Evolutionary conservation across 2,113 vertebrate genomes (phyloP), one percentile per base, ranked within the genome.

Genomic region (Natator depressus): DNA sequence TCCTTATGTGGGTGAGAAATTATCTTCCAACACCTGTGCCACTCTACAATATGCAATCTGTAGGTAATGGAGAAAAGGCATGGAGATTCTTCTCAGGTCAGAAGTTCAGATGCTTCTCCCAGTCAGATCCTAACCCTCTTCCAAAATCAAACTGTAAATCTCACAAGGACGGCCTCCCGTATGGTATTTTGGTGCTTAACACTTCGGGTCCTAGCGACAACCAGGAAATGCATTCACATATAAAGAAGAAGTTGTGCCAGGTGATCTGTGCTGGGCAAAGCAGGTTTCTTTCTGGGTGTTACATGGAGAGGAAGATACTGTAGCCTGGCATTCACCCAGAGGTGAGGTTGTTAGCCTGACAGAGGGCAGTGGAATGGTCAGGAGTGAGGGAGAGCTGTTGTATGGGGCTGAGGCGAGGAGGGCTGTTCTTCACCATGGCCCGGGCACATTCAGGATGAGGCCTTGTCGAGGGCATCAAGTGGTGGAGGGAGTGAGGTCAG

Each of bases 311-410:
- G 55, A 69, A 2, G 82, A 72, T 82, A 65, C 75, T 20, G 75
- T 5, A 20, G 84, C 17, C 54, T 89, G 80, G 84, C 88, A 54
- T 0, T 0, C 59, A 78, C 10, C 82, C 29, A 25, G 42, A 42
- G n/a, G n/a, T 75, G 69, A 75, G 22, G 19, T 38, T 19, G 10
- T 69, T 53, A 19, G 1, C 11, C 6, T 69, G 47, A 10, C 57
- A 3, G 50, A 88, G 38, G 84, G 12, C 54, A 11, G 49, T 55
- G 89, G 90, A 42, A 82, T 46, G 84, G 10, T 51, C 27, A 29
- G 14, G 59, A 35, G 14, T 3, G 53, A 31, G 78, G 51, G 59
- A 87, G 87, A 75, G 20, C 38, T n/a, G 17, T 65, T 35, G 29
- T 14, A 35, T 35, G 87, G 10, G 19, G 29, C 1, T 83, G 10